Conservation (phyloP, 2,888 invertebrate species). For the Tortrix viridana region DNA sequence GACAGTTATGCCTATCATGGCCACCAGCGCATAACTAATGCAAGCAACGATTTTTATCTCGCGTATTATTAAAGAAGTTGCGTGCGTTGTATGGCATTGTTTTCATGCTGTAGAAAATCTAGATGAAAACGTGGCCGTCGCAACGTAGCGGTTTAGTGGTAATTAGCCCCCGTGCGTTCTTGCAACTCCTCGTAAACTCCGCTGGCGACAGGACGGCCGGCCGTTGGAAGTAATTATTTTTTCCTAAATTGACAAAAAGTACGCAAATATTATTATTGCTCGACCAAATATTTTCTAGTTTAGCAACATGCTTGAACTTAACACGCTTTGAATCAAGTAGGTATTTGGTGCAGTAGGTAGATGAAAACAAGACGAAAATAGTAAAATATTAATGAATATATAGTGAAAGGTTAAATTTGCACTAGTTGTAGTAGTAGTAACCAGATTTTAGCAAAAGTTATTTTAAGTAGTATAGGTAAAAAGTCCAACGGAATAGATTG, state of each 20-base stretch:
- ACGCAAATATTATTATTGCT: too few species aligned
- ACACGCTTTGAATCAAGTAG: too few species aligned
- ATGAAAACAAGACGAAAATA: too few species aligned
- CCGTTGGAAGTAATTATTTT: background rate
- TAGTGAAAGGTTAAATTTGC: too few species aligned
- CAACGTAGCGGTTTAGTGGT: slow-evolving; percentile 9
- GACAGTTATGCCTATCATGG: slow-evolving; percentile 39
- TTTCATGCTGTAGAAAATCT: slow-evolving; percentile 32
- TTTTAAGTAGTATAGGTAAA: too few species aligned
- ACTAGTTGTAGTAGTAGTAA: too few species aligned
- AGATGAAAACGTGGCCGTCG: slow-evolving; percentile 28
- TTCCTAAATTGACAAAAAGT: background rate
- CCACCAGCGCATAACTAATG: slow-evolving; percentile 43
- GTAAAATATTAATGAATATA: too few species aligned
- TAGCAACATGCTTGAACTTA: too few species aligned
- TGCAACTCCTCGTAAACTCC: background rate
- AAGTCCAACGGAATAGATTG: too few species aligned
- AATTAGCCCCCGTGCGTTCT: slow-evolving; percentile 33
- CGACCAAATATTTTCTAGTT: too few species aligned
- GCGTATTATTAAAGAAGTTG: slow-evolving; percentile 29
- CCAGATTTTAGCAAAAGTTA: too few species aligned
- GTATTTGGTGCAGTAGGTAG: too few species aligned
- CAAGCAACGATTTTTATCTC: slow-evolving; percentile 40
- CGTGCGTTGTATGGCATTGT: slow-evolving; percentile 45
- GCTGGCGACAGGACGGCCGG: background rate